These are phyloP conservation scores for Anisognathus igniventris DNA, from an alignment of 2,797 vertebrate genomes.

Conservation along the genomic window DNA sequence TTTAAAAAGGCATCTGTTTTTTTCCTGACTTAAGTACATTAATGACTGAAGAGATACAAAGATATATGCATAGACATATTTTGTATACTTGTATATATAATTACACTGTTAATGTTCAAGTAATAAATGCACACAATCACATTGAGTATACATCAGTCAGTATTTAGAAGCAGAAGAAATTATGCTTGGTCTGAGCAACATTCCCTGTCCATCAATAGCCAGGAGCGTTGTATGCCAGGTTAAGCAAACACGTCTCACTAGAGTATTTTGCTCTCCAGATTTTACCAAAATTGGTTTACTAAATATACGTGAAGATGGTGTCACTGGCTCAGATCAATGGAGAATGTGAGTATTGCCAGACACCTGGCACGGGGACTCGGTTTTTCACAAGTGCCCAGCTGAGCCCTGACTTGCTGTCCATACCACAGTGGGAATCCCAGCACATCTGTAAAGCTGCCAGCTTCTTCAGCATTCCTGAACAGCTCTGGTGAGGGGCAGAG, in stretches of 20 bases:
- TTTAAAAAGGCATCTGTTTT: background rate
- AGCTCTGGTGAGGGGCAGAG: background rate
- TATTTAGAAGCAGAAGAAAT: background rate
- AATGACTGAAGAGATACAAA: background rate
- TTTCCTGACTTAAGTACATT: background rate
- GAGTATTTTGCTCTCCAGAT: background rate
- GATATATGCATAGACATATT: background rate
- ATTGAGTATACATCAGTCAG: background rate
- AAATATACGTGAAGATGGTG: rapidly evolving
- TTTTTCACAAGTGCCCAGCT: background rate
- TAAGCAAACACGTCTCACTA: background rate
- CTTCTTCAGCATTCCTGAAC: background rate
- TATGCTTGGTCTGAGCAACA: background rate
- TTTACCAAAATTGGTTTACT: background rate
- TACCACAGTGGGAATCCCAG: background rate
- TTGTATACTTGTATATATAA: background rate
- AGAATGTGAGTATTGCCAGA: background rate
- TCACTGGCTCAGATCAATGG: background rate
- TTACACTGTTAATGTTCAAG: background rate
- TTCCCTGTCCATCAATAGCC: background rate
- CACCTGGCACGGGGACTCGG: background rate
- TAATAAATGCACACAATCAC: background rate
- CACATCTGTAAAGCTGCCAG: background rate
- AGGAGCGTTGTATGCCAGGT: background rate
- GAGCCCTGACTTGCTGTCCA: background rate